Base-by-base conservation (phyloP, 2,113 vertebrate species). In the Catharus minimus region DNA sequence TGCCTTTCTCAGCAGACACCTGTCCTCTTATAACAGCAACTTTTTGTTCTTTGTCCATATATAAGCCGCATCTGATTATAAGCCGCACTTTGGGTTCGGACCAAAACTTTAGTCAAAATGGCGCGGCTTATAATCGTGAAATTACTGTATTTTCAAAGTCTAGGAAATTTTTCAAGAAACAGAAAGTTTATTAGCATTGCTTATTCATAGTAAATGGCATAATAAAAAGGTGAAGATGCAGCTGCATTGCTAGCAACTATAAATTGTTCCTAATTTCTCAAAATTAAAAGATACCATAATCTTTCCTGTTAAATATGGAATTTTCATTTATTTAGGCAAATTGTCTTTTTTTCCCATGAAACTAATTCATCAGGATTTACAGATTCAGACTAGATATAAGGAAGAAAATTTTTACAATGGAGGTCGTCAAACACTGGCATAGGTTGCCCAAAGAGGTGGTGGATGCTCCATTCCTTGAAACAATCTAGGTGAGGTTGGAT, bases 271-370 rank as follows among this genome's bases (percentile, higher is more conserved):
- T 30, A 7, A 28, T 74, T 81, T 86, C 56, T 65, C 41, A 85
- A 61, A 66, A 8, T 55, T 36, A 44, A 86, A 69, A 90, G 8
- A 41, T n/a, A 43, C 3, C 6, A 32, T 14, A 19, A 32, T 32
- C 7, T 50, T 67, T 92, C 53, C 49, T 82, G 46, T 43, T 24
- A n/a, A 73, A 44, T 27, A 69, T 7, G 9, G 11, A 76, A 18
- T 58, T 86, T 17, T 82, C 19, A 46, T 76, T 82, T 83, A 65
- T 68, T 82, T 76, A 88, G 58, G 10, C 52, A 73, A 49, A 61
- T 44, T 73, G 13, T 2, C 7, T 3, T 20, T 57, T 50, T 28
- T 23, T n/a, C 2, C 9, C 0, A 2, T 44, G 10, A 71, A 44
- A 62, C 9, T 88, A 2, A 32, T 15, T 94, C 9, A 49, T 43